A percentile compares a stretch with the other conserved stretches of the same genome.
Evolutionary conservation across 2,797 vertebrate species (phyloP).

Genomic region (Sebastes jordani): DNA sequence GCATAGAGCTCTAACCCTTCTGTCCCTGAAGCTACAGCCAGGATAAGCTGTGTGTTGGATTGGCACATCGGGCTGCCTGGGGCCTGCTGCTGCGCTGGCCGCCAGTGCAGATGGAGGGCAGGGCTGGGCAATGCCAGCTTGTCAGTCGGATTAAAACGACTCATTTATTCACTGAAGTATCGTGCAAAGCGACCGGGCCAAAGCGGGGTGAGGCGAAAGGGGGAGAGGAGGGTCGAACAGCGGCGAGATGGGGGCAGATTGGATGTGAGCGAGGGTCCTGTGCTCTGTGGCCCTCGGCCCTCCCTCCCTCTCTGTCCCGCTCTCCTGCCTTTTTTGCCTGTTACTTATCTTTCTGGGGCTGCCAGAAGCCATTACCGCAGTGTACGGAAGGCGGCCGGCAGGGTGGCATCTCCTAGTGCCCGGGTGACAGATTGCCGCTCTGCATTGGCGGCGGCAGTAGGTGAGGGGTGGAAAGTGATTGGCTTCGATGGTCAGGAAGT

Average conservation of each 20-base stretch:
- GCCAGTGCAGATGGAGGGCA: slow-evolving; percentile 99
- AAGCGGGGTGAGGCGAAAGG: slow-evolving; percentile 79
- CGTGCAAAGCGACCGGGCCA: slow-evolving; percentile 96
- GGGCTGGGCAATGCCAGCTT: slow-evolving; percentile 98
- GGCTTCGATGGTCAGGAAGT: slow-evolving; percentile 94
- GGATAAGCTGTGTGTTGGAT: slow-evolving; percentile 88
- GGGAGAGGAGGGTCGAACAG: slow-evolving; percentile 69
- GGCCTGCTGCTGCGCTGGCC: slow-evolving; percentile 92
- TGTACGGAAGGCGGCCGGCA: slow-evolving; percentile 96
- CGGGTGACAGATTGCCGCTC: slow-evolving; percentile 98
- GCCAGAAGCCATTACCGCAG: slow-evolving; percentile 99
- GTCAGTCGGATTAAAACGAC: slow-evolving; percentile 99
- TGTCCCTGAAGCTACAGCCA: slow-evolving; percentile 88
- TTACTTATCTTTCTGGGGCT: slow-evolving; percentile 85
- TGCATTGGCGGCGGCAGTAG: slow-evolving; percentile 91
- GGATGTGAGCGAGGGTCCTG: slow-evolving; percentile 79
- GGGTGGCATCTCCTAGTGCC: slow-evolving; percentile 93
- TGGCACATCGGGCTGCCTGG: slow-evolving; percentile 91
- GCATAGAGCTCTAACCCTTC: slow-evolving; percentile 87
- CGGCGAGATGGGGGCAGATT: slow-evolving; percentile 67
- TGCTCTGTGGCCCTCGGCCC: slow-evolving; percentile 77
- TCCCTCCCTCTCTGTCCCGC: slow-evolving; percentile 34
- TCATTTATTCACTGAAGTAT: slow-evolving; percentile 99
- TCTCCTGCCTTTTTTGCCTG: slow-evolving; percentile 67
- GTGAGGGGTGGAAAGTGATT: slow-evolving; percentile 90